A percentile compares a stretch with the other conserved stretches of the same genome.
phyloP scores from a whole-genome alignment of 2,888 invertebrate species.

The Brenthis ino region DNA sequence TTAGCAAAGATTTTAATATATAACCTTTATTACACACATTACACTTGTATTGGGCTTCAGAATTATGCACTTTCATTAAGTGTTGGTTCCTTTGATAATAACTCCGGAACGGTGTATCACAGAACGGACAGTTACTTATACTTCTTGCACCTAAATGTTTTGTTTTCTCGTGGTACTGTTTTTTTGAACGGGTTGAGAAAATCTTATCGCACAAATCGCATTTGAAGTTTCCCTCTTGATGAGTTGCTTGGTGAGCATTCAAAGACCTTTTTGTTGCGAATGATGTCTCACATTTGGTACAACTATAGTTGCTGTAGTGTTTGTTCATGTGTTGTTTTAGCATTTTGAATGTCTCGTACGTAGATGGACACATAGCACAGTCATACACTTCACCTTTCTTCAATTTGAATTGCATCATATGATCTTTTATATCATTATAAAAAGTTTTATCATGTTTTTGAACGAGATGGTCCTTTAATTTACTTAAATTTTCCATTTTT shows the following conservation, averaged over 20 bases:
- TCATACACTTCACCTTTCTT: slow-evolving; percentile 65
- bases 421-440: slow-evolving; percentile 64
- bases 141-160: slow-evolving; percentile 67
- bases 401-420: slow-evolving; percentile 65
- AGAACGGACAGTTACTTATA: slow-evolving; percentile 68
- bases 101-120: slow-evolving; percentile 64
- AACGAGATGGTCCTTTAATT: slow-evolving; percentile 58
- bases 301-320: slow-evolving; percentile 65
- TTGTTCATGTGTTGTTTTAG: slow-evolving; percentile 73
- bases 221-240: slow-evolving; percentile 66
- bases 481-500: slow-evolving; percentile 48
- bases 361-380: slow-evolving; percentile 63
- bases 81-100: slow-evolving; percentile 73
- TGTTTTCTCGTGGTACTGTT: slow-evolving; percentile 68
- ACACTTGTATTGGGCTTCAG: slow-evolving; percentile 69
- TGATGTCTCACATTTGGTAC: slow-evolving; percentile 57
- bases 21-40: slow-evolving; percentile 65
- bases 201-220: slow-evolving; percentile 70
- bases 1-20: slow-evolving; percentile 64
- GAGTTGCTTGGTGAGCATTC: slow-evolving; percentile 58
- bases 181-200: slow-evolving; percentile 59
- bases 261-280: slow-evolving; percentile 66
- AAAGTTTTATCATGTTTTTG: slow-evolving; percentile 54
- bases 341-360: slow-evolving; percentile 73
- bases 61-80: slow-evolving; percentile 68